Evolutionary conservation across 2,888 invertebrate genomes (phyloP), one percentile per base, ranked within the genome.

Genomic region (Chrysolina americana): DNA sequence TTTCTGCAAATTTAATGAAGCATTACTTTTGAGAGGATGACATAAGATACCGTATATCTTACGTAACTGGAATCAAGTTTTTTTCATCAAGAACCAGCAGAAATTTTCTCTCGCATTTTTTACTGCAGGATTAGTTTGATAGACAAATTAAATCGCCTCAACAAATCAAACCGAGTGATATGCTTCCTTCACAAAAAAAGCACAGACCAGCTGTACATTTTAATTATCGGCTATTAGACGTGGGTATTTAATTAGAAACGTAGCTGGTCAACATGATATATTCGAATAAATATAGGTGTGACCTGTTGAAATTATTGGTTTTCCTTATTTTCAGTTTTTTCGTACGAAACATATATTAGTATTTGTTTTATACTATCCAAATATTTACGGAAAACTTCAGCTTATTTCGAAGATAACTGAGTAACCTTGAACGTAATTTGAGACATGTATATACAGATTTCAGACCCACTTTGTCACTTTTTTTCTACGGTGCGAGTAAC

Each of bases 201-300:
- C 11, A 36, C 21, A 10, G 19, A 21, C 53, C 53, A 53, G 53
- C 19, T 53, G 53, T 53, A 6, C 10, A 19, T 53, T 53, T 53
- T 53, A 53, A 53, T 53, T 53, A 53, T 53, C 17, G 11, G 53
- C 13, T 21, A 53, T 53, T 53, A 53, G 19, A 19, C 53, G 53
- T 53, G 19, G 53, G 53, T 21, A 53, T 53, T 53, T 48, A 15
- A 48, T 48, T 19, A 1, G 19, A 53, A 19, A 53, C 11, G 3
- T 13, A 21, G 53, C 21, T 53, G 19, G 53, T 53, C 53, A 19
- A 53, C 21, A 53, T 15, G n/a, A 50, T 50, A 50, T 50, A 9
- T 17, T 50, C 8, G 19, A 50, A 50, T 53, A 11, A 53, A 53
- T 53, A 19, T 53, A 10, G 53, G 53, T 53, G 53, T 53, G 53